A percentile compares a stretch with the other conserved stretches of the same genome.
phyloP scores from a whole-genome alignment of 2,113 vertebrate genomes.

The Neofelis nebulosa region DNA sequence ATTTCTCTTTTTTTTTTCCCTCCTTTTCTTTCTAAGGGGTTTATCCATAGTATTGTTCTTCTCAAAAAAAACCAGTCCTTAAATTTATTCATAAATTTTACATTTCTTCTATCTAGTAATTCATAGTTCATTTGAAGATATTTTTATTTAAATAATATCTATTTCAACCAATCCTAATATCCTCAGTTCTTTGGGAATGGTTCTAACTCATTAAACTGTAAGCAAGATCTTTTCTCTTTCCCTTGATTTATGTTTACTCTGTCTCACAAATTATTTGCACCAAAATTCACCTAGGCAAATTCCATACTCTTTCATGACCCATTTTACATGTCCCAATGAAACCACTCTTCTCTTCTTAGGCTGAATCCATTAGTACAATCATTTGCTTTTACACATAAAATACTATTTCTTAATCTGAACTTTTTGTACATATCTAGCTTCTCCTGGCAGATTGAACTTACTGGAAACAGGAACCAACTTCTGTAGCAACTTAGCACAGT shows the following conservation, averaged over 20 bases:
- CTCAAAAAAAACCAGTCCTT: background rate
- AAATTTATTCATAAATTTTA: background rate
- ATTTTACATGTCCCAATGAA: background rate
- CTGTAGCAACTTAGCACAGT: background rate
- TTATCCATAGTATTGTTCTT: background rate
- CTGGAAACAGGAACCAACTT: background rate
- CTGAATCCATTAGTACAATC: background rate
- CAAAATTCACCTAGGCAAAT: background rate
- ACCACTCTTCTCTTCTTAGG: background rate
- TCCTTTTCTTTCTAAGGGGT: background rate
- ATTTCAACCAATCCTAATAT: background rate
- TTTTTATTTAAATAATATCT: slow-evolving; percentile 43
- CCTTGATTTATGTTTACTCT: background rate
- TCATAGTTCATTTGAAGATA: background rate
- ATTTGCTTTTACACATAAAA: background rate
- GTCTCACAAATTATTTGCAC: background rate
- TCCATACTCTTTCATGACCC: background rate
- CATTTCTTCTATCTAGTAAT: background rate
- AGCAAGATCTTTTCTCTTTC: background rate
- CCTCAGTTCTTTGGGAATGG: background rate
- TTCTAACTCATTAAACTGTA: background rate
- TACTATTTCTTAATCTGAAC: background rate
- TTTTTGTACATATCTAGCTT: background rate
- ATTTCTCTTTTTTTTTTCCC: background rate
- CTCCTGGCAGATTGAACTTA: background rate